These are phyloP conservation scores for Capromys pilorides DNA, from an alignment of 2,797 vertebrate species.

Conservation along the genomic window DNA sequence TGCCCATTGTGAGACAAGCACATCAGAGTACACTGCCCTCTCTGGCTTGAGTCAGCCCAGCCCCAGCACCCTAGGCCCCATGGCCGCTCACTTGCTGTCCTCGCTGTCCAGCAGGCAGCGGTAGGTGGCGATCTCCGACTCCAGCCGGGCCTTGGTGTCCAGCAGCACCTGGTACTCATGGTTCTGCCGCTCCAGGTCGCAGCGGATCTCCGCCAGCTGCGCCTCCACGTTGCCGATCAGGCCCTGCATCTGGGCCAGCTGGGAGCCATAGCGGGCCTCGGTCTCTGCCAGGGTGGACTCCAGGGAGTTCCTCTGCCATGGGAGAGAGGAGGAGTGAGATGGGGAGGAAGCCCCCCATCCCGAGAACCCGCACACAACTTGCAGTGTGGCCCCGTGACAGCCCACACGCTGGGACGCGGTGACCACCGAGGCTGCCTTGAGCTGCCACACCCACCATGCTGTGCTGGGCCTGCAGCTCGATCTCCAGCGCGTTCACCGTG, in stretches of 20 bases:
- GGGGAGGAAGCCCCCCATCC: not conserved
- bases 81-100: constrained; percentile 81
- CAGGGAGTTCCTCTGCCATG: constrained; percentile 87
- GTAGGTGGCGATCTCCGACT: constrained; percentile 90
- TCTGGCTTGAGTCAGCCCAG: not conserved
- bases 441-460: constrained; percentile 70
- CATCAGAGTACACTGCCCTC: not conserved
- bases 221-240: constrained; percentile 84
- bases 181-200: constrained; percentile 86
- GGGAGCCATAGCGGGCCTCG: constrained; percentile 82
- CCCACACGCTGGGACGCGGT: not conserved
- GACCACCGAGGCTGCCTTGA: accelerated
- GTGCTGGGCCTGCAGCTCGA: constrained; percentile 81
- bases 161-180: constrained; percentile 87
- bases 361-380: not conserved
- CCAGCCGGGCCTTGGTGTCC: constrained; percentile 89
- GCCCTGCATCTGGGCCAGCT: constrained; percentile 83
- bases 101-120: constrained; percentile 87
- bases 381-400: accelerated
- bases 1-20: not conserved
- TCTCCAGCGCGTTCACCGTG: constrained; percentile 76
- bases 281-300: constrained; percentile 84
- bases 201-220: constrained; percentile 84
- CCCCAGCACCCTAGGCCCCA: not conserved
- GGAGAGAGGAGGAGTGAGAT: not conserved